A percentile compares a stretch with the other conserved stretches of the same genome.
phyloP scores from a whole-genome alignment of 2,113 vertebrate genomes.

The Rhea americana region DNA sequence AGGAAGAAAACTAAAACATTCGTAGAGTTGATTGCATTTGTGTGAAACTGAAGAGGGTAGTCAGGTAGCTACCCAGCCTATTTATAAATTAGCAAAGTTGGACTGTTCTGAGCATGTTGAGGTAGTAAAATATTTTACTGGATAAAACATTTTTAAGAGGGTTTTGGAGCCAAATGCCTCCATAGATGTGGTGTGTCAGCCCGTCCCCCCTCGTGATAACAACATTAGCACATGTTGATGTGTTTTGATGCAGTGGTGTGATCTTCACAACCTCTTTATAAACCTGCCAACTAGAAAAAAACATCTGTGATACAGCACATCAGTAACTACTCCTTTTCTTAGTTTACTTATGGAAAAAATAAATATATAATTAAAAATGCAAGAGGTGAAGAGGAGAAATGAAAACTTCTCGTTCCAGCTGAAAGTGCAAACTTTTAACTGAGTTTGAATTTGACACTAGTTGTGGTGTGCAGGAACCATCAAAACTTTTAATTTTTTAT shows the following conservation, averaged over 20 bases:
- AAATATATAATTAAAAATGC: background rate
- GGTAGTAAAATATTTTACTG: background rate
- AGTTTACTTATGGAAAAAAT: background rate
- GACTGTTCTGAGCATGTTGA: background rate
- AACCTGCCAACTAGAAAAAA: background rate
- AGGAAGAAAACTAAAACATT: background rate
- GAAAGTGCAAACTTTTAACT: background rate
- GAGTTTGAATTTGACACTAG: background rate
- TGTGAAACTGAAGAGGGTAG: background rate
- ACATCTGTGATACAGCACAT: background rate
- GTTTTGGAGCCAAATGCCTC: background rate
- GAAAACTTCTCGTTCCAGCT: background rate
- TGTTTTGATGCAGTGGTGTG: background rate
- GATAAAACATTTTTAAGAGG: background rate
- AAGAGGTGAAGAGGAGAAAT: background rate
- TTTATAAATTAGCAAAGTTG: background rate
- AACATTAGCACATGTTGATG: background rate
- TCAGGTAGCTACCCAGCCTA: rapidly evolving
- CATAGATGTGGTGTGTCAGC: background rate
- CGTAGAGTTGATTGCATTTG: background rate
- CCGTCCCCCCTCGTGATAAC: background rate
- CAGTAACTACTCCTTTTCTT: background rate
- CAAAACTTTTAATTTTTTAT: background rate
- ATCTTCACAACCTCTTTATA: background rate
- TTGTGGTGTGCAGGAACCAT: background rate